Conservation (phyloP, 2,113 vertebrate species). For the Paracanthobrama guichenoti region DNA sequence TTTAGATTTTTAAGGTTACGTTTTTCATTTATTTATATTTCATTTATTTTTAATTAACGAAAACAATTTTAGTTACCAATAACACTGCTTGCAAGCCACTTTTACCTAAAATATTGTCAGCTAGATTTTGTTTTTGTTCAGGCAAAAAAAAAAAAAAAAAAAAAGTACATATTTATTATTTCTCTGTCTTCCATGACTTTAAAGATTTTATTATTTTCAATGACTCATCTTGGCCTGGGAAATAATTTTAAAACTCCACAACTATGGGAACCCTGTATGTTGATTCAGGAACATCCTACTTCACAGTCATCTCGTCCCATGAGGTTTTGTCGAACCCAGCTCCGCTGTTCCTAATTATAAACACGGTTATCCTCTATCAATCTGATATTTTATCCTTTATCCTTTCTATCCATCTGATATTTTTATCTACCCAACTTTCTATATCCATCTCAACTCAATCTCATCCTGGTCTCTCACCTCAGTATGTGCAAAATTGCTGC, state of each 20-base stretch:
- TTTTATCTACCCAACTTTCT: conserved; percentile 50
- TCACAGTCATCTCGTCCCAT: not conserved
- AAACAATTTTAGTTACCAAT: not conserved
- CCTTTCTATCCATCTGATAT: conserved; percentile 55
- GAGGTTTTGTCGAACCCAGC: conserved; percentile 5
- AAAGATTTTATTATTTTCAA: not conserved
- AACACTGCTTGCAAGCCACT: not conserved
- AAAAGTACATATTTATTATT: not conserved
- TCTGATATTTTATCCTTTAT: conserved; percentile 14
- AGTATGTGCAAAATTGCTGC: not conserved
- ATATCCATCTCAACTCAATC: conserved; percentile 33
- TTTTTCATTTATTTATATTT: not conserved
- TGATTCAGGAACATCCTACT: not conserved
- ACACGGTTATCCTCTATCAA: conserved; percentile 31
- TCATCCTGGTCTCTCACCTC: not conserved
- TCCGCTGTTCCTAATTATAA: conserved; percentile 60
- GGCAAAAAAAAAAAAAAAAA: not conserved
- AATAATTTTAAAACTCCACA: not conserved
- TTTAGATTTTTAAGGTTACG: not conserved
- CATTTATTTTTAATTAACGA: not conserved
- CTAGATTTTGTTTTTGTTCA: not conserved
- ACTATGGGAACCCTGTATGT: too few relatives aligned
- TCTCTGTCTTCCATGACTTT: not conserved
- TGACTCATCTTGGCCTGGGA: not conserved
- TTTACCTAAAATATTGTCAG: not conserved